phyloP scores from a whole-genome alignment of 2,113 vertebrate species.

The Paratilapia polleni region DNA sequence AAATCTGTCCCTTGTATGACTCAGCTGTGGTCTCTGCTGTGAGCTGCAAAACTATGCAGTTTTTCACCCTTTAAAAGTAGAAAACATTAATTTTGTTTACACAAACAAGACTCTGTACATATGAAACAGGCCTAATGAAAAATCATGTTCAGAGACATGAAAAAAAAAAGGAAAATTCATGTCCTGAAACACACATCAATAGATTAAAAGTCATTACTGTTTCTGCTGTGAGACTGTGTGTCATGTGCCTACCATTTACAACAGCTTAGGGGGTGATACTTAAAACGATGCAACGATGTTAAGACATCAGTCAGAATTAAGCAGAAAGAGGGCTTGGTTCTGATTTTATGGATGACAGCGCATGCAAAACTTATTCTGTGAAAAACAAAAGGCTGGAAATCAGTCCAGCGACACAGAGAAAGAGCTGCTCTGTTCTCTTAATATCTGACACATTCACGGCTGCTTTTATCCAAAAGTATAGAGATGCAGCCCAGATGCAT shows the following conservation, averaged over 20 bases:
- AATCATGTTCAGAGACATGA: neutral
- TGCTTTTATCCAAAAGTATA: neutral
- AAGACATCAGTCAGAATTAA: neutral
- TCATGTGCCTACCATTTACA: neutral
- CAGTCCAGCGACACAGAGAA: neutral
- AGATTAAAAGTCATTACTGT: neutral
- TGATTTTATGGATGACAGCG: neutral
- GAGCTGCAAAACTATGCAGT: neutral
- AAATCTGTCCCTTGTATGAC: neutral
- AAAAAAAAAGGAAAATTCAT: neutral
- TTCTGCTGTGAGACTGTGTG: neutral
- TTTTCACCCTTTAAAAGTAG: neutral
- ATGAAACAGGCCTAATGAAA: neutral
- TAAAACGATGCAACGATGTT: neutral
- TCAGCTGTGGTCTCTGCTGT: neutral
- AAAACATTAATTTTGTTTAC: neutral
- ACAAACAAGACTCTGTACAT: neutral
- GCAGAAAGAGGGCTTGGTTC: conserved; percentile 1
- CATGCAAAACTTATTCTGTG: neutral
- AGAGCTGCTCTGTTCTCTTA: neutral
- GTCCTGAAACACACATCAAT: neutral
- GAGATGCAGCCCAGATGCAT: conserved; percentile 22
- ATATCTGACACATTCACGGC: neutral
- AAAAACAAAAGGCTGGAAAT: neutral
- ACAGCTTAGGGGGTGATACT: neutral